Base-by-base conservation (phyloP, 2,888 invertebrate genomes). In the Deladenus siricidicola region DNA sequence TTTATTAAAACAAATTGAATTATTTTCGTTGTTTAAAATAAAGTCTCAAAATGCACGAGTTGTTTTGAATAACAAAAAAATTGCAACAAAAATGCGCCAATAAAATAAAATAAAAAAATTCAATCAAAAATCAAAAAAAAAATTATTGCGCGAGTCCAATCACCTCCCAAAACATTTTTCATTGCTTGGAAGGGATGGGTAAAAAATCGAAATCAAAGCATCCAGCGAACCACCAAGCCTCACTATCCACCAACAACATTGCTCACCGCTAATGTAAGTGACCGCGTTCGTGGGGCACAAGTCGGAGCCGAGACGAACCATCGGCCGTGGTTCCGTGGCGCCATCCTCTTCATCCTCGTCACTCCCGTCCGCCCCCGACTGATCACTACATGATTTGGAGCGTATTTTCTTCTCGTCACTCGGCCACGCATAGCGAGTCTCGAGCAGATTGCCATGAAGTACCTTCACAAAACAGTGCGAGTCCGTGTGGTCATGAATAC, bases 391-490 rank as follows among this genome's bases (percentile, higher is more conserved):
- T 34, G 39, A 34, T 10, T 34, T 14, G 8, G 6, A 6, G 14
- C 39, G 8, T 6, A 14, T 14, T 10, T 34, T 39, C 21, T 58
- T 56, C 0, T 56, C 62, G 6, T 75, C 76, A 4, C 55, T 56
- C 1, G 91, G 90, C 90, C 90, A 90, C 4, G 85, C 85, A 79
- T 86, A 91, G 76, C 87, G 84, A 62, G 89, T 86, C 84, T 94
- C 93, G 54, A 85, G 85, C 44, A 93, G 80, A 62, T 84, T 85
- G 0, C 91, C 93, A 64, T 88, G 86, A 0, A 94, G 83, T 65
- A 78, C 67, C 81, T 94, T 98, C 88, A 98, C 92, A 80, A 98
- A 92, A 80, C 98, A 98, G 79, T 98, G 93, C 0, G 94, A 87
- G 76, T 93, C 85, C 0, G 92, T 86, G 79, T 98, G 98, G 80